Evolutionary conservation across 2,888 invertebrate species (phyloP), one percentile per base, ranked within the genome.

Genomic region (Drosophila kanekoi): DNA sequence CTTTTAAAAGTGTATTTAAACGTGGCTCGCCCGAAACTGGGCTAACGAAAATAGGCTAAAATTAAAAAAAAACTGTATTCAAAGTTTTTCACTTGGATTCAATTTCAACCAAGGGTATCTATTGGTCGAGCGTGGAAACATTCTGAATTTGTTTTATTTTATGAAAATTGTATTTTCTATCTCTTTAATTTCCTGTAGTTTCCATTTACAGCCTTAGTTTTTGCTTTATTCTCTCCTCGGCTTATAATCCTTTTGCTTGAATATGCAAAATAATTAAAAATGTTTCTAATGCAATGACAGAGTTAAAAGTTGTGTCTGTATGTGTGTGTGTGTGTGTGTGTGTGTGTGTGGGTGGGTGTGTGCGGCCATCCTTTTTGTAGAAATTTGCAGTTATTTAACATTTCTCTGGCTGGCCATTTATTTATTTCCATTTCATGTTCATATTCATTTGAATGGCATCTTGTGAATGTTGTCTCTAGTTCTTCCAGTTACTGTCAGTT

Each of bases 161-260:
- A 44, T 40, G 41, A 6, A 43, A 43, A 37, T 44, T 38, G 13
- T 32, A 14, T 54, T 41, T 51, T 47, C 16, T 44, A 49, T 54
- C 38, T 45, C 64, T 71, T 64, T 64, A 71, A 72, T 71, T 71
- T 71, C 72, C 71, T 71, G 58, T 33, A 18, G 35, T 23, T 57
- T n/a, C 40, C 58, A 66, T 66, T 57, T 41, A n/a, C 18, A n/a
- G 11, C 4, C 14, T 53, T 6, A 4, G 2, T 14, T 32, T 4
- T 11, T 16, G 1, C 9, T 4, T 9, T 5, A 32, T 16, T 45
- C 47, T 47, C 13, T 48, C 11, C 10, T 38, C 37, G 33, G 18
- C 4, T n/a, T 8, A 32, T 38, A 38, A 18, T 40, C 45, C 48
- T 40, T 62, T 51, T 43, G 48, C 38, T 44, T 37, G 10, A 33